phyloP scores from a whole-genome alignment of 1,140 invertebrate genomes.

The Sycophaga agraensis region DNA sequence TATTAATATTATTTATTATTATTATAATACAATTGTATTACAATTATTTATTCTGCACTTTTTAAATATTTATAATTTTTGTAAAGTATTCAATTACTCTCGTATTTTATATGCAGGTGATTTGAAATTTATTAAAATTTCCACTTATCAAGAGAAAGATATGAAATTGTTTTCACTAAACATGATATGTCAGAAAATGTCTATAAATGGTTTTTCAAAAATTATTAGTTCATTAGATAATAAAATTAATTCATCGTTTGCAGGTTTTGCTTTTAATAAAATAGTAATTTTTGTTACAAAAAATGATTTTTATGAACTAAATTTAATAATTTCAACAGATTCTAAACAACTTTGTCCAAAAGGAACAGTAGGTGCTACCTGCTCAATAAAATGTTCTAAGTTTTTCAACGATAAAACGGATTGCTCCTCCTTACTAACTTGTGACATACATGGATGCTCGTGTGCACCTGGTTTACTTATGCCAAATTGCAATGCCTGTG shows the following conservation, averaged over 20 bases:
- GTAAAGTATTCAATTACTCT: not conserved
- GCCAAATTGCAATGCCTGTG: not conserved
- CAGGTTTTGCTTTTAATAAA: too few species aligned
- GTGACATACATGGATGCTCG: constrained; percentile 14
- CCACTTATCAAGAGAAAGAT: constrained; percentile 6
- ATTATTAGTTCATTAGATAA: not conserved
- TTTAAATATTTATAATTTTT: not conserved
- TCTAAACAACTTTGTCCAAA: not conserved
- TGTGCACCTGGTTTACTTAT: constrained; percentile 15
- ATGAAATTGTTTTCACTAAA: constrained; percentile 7
- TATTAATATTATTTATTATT: too few species aligned
- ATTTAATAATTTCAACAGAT: constrained; percentile 2
- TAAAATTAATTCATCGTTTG: not conserved
- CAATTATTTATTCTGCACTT: too few species aligned
- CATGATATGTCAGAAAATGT: constrained; percentile 24
- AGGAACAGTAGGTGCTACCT: constrained; percentile 13
- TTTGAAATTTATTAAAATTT: constrained; percentile 11
- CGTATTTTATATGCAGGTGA: constrained; percentile 12
- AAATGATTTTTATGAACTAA: too few species aligned
- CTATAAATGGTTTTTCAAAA: not conserved
- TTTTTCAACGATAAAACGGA: not conserved
- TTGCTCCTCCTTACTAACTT: not conserved
- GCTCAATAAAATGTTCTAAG: constrained; percentile 8
- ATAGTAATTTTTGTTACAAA: too few species aligned
- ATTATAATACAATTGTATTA: too few species aligned